Evolutionary conservation across 2,113 vertebrate genomes (phyloP).

Genomic region (Globicephala melas): DNA sequence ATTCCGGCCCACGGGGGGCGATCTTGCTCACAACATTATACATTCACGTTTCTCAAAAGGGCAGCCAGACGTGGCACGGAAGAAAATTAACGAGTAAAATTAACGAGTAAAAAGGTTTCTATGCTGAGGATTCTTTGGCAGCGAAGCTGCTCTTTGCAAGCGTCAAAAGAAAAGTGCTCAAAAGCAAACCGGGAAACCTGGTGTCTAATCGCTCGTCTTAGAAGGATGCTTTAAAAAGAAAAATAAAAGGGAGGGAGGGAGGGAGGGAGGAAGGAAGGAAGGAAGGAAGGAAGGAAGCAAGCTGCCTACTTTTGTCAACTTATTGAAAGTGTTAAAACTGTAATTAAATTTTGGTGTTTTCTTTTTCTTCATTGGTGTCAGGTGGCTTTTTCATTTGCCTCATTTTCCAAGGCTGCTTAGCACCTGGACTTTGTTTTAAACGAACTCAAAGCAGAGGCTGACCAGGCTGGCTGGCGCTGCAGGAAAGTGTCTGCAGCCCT

Average conservation of each 20-base stretch:
- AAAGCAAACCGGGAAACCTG: background rate
- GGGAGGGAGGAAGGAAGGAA: background rate
- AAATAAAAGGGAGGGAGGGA: background rate
- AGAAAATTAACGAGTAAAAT: background rate
- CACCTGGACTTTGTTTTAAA: background rate
- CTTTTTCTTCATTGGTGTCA: background rate
- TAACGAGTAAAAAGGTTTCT: background rate
- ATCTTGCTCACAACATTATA: background rate
- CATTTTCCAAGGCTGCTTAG: background rate
- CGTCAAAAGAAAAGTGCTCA: background rate
- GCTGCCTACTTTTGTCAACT: background rate
- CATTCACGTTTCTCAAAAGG: background rate
- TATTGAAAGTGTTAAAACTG: background rate
- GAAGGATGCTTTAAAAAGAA: background rate
- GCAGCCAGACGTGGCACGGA: fast-evolving
- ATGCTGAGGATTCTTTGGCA: background rate
- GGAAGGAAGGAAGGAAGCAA: background rate
- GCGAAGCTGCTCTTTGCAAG: background rate
- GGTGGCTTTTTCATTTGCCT: background rate
- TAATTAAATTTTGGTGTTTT: background rate
- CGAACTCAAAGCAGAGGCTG: background rate
- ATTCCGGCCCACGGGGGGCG: background rate
- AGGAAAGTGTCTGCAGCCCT: background rate
- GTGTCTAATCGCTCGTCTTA: background rate
- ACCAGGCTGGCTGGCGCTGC: background rate